These are phyloP conservation scores for Syngnathus rostellatus DNA, from an alignment of 2,797 vertebrate species.

Conservation along the genomic window DNA sequence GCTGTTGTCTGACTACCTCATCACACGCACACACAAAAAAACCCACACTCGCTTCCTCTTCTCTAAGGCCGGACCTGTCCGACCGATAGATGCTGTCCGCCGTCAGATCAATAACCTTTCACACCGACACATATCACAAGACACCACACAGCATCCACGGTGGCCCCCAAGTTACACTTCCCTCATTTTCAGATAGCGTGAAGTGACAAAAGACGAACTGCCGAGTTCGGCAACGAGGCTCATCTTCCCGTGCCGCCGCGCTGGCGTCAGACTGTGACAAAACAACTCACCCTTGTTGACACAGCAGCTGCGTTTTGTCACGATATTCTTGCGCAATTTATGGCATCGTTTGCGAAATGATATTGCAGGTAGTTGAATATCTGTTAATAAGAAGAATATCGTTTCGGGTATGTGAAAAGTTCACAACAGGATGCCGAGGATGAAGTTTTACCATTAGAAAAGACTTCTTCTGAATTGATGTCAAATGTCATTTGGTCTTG, in stretches of 20 bases:
- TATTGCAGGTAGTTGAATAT: not conserved
- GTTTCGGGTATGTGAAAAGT: not conserved
- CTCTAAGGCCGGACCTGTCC: constrained; percentile 24
- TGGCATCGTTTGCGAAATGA: not conserved
- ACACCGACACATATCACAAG: constrained; percentile 15
- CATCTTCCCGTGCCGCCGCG: constrained; percentile 10
- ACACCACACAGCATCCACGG: not conserved
- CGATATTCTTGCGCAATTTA: constrained; percentile 27
- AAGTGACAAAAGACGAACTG: constrained; percentile 37
- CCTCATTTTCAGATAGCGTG: constrained; percentile 40
- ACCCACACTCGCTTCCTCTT: constrained; percentile 34
- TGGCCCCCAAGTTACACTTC: constrained; percentile 22
- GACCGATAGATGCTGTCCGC: constrained; percentile 43
- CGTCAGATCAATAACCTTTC: constrained; percentile 43
- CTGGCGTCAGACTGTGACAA: constrained; percentile 46
- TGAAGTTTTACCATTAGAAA: constrained; percentile 39
- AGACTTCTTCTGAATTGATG: constrained; percentile 38
- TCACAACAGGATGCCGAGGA: constrained; percentile 25
- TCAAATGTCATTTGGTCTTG: constrained; percentile 13
- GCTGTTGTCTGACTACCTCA: constrained; percentile 24
- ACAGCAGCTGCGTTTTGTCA: constrained; percentile 23
- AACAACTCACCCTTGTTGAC: constrained; percentile 25
- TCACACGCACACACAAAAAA: constrained; percentile 27
- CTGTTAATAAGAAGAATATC: not conserved
- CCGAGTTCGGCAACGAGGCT: constrained; percentile 22